Conservation (phyloP, 2,888 invertebrate species). For the Troides helena region DNA sequence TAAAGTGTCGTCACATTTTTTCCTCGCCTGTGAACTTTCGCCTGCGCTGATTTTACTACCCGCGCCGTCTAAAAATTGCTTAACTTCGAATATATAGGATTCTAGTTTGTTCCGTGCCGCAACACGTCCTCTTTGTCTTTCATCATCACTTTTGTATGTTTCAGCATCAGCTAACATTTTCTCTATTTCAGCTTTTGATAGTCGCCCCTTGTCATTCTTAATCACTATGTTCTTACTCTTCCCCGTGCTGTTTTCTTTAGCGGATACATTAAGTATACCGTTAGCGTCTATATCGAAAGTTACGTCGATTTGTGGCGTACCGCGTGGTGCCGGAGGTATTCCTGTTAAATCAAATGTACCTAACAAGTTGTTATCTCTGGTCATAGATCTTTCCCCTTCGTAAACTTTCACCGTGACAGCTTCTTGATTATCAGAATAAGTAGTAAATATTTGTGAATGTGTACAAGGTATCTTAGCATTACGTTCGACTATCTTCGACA, state of each 20-base stretch:
- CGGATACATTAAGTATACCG: conserved; percentile 90
- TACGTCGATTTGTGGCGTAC: conserved; percentile 84
- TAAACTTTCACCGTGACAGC: conserved; percentile 86
- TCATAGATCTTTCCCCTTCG: conserved; percentile 89
- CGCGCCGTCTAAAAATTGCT: conserved; percentile 82
- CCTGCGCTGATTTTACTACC: conserved; percentile 79
- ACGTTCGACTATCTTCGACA: conserved; percentile 87
- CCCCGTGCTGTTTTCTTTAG: conserved; percentile 83
- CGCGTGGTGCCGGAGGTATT: conserved; percentile 84
- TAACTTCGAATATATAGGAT: conserved; percentile 83
- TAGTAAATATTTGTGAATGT: conserved; percentile 86
- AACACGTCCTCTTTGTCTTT: conserved; percentile 82
- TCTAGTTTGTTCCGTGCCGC: conserved; percentile 86
- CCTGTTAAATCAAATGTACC: conserved; percentile 84
- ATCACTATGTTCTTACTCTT: conserved; percentile 89
- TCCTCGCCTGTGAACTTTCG: conserved; percentile 77
- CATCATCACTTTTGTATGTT: conserved; percentile 85
- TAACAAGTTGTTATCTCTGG: conserved; percentile 86
- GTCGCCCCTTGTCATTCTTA: conserved; percentile 89
- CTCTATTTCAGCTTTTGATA: conserved; percentile 91
- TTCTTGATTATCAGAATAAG: conserved; percentile 89
- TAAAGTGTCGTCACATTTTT: conserved; percentile 79
- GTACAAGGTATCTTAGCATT: conserved; percentile 86
- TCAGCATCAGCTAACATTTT: conserved; percentile 89
- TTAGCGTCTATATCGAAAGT: conserved; percentile 89